Evolutionary conservation across 2,888 invertebrate species (phyloP), one percentile per base, ranked within the genome.

Genomic region (Chrysolina americana): DNA sequence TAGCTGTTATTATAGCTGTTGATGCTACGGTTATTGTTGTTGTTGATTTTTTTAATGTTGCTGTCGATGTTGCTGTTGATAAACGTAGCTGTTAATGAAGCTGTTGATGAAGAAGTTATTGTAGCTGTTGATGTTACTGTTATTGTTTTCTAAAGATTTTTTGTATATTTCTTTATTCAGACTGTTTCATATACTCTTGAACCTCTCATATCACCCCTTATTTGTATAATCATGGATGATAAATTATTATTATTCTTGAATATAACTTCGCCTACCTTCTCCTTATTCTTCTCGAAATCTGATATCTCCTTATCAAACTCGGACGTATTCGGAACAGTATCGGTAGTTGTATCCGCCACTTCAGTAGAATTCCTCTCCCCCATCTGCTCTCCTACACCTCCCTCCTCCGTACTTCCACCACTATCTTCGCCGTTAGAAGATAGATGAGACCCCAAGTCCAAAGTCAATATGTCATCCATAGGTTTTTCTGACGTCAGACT

Each of bases 281-380:
- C 88, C 78, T 88, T 88, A 71, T 87, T 86, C 74, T 85, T 86
- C 74, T 88, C 87, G 74, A 87, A 87, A 15, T 85, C 82, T 0
- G 79, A 74, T 19, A 81, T 83, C 70, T 86, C 85, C 53, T 81
- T 78, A 73, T 84, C 84, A 19, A 80, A 76, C 56, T 82, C 81
- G 11, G 77, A 77, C 47, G 73, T 78, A 65, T 78, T 81, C 9
- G 78, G 68, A 23, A 85, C 48, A 83, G 81, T 81, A 68, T 80
- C 78, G 5, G 82, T 81, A n/a, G 81, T 83, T 10, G 70, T 76
- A 47, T 86, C 82, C 83, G 71, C 80, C 15, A 76, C 73, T 48
- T 84, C 84, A 2, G 83, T 81, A 56, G 80, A 73, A 19, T 79
- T 81, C 50, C 86, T 86, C 64, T 87, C 86, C n/a, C 85, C 84